Evolutionary conservation across 2,113 vertebrate genomes (phyloP).

Genomic region (Balaeniceps rex): DNA sequence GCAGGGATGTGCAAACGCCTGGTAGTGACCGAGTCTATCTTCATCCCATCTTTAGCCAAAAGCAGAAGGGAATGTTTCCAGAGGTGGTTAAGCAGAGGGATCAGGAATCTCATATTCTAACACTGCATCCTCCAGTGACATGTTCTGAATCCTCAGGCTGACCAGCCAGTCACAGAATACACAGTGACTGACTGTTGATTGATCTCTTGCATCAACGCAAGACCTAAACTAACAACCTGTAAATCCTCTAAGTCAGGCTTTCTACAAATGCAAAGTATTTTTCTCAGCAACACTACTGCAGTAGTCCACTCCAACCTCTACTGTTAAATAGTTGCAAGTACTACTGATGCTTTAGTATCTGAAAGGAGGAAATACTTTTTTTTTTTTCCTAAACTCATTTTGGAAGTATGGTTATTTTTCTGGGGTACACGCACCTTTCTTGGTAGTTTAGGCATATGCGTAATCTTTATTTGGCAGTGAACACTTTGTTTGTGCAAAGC

Average conservation of each 20-base stretch:
- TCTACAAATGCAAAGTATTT: neutral
- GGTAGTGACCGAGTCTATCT: neutral
- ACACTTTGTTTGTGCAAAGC: neutral
- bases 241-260: neutral
- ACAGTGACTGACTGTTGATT: fast-evolving
- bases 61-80: neutral
- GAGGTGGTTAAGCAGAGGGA: neutral
- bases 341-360: neutral
- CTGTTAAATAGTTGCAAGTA: neutral
- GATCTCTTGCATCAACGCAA: neutral
- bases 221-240: neutral
- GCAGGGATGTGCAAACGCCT: neutral
- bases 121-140: neutral
- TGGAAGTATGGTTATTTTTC: neutral
- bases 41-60: neutral
- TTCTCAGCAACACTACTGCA: neutral
- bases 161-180: neutral
- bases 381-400: neutral
- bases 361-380: neutral
- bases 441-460: neutral
- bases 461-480: neutral
- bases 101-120: neutral
- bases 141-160: neutral
- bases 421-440: neutral
- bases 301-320: neutral